A percentile compares a stretch with the other conserved stretches of the same genome.
phyloP scores from a whole-genome alignment of 1,140 invertebrate genomes.

The Psilanteris sp. region DNA sequence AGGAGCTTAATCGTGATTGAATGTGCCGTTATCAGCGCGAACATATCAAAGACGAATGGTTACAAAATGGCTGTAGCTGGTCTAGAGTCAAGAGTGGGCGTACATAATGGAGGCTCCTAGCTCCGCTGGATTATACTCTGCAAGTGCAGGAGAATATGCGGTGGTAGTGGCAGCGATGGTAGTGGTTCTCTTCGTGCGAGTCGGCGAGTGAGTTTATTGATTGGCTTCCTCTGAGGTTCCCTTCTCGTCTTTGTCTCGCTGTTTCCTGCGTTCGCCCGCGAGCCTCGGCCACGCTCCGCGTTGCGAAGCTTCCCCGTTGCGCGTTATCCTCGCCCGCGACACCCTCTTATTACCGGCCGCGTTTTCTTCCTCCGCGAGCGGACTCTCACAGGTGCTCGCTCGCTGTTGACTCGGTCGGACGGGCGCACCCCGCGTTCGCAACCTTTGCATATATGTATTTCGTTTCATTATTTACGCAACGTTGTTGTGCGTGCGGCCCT shows the following conservation, averaged over 20 bases:
- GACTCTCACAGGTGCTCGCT: constrained; percentile 75
- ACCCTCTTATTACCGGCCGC: constrained; percentile 33
- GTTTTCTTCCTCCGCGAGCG: constrained; percentile 54
- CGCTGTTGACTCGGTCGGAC: too few species aligned
- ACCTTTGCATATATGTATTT: too few species aligned
- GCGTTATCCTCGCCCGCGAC: constrained; percentile 6
- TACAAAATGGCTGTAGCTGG: constrained; percentile 79
- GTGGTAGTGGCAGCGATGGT: constrained; percentile 56
- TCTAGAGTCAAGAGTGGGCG: constrained; percentile 74
- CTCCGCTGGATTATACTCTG: constrained; percentile 65
- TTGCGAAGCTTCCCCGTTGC: constrained; percentile 6
- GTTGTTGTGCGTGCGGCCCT: background rate
- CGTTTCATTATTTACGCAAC: too few species aligned
- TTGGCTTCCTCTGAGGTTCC: constrained; percentile 78
- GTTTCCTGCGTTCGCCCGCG: constrained; percentile 29
- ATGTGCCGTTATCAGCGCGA: constrained; percentile 50
- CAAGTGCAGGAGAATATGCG: constrained; percentile 58
- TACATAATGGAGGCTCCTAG: constrained; percentile 78
- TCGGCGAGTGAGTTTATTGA: constrained; percentile 77
- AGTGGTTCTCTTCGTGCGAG: constrained; percentile 71
- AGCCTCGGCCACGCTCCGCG: background rate
- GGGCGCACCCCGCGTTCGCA: too few species aligned
- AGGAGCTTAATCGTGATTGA: constrained; percentile 63
- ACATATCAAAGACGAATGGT: constrained; percentile 68
- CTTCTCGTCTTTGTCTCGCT: constrained; percentile 58